Base-by-base conservation (phyloP, 2,888 invertebrate genomes). In the Lithophane leautieri region DNA sequence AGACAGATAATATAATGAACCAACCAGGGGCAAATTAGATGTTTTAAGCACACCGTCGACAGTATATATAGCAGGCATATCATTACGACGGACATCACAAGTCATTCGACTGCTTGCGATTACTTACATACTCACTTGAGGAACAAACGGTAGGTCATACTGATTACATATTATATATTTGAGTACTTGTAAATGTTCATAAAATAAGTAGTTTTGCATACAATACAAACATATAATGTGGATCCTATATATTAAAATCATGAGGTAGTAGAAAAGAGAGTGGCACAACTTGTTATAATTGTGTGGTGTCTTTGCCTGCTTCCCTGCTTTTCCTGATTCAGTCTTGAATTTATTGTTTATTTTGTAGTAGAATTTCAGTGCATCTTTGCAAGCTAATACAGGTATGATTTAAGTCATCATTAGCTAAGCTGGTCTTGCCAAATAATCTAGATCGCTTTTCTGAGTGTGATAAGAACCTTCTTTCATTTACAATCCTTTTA, bases 1-100 rank as follows among this genome's bases (percentile, higher is more conserved):
- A 90, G 90, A 90, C 89, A 90, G 89, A 91, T 90, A 89, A 91
- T 91, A 92, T 94, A 93, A 93, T 93, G 90, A 92, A 90, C 89
- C 79, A 86, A 89, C 88, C 89, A 92, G 91, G 91, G 91, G 90
- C 92, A 94, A 94, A 94, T 95, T 94, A 95, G 93, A 95, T 91
- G 93, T 91, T 93, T 90, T 81, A 89, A 90, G 88, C 88, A 88
- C 89, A 84, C 86, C 85, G 86, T 78, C 86, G 85, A 82, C 87
- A 88, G 89, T 95, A 95, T 96, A 96, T 92, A 95, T 93, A 94
- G 90, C n/a, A 84, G 86, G 88, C 84, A 90, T 91, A 89, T 89
- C 76, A 90, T 90, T 91, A 90, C 87, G 71, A 77, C 73, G 76
- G 79, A 83, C 86, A 90, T 91, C 94, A 94, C 93, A 94, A 93